Evolutionary conservation across 2,113 vertebrate species (phyloP), one percentile per base, ranked within the genome.

Genomic region (Platichthys flesus): DNA sequence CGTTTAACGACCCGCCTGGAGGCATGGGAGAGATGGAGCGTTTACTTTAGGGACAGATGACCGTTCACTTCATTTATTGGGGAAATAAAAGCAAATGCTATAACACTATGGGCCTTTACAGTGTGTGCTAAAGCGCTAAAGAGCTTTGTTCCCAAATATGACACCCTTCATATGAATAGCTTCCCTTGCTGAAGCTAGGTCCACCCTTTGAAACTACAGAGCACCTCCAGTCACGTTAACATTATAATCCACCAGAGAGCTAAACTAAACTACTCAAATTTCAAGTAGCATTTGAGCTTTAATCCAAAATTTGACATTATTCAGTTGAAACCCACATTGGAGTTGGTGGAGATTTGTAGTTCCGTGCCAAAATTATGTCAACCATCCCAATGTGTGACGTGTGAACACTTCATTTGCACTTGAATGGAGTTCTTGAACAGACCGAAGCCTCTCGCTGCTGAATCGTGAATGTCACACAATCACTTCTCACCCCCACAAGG

Each of bases 1-100:
- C 78, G 21, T 85, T 83, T 84, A 91, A 90, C 78, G 85, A 88
- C 86, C 88, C n/a, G 78, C 95, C 96, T 88, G 92, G 58, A 83
- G 75, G 85, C 77, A 23, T 9, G 24, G 78, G 72, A 75, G 73
- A 77, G 83, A 82, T 20, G 74, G 79, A 83, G 82, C 67, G 23
- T 79, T 85, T 60, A 78, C 85, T 83, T 85, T 73, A 49, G 84
- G 81, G 86, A 91, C 82, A 75, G 77, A 86, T 87, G 85, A 90
- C 84, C 77, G 20, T 79, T 82, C 56, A 65, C 72, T 82, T 88
- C 74, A 68, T 88, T 88, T 89, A 88, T 83, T 73, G 76, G 52
- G 58, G 68, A 89, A 89, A 89, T 84, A 79, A 89, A 89, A 85
- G 76, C 76, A 75, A 85, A 79, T 31, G 79, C 52, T 78, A n/a